Percentiles rank a stretch among this genome's conserved stretches.
Conservation (phyloP, 2,113 vertebrate genomes). For the Pardalotus punctatus region DNA sequence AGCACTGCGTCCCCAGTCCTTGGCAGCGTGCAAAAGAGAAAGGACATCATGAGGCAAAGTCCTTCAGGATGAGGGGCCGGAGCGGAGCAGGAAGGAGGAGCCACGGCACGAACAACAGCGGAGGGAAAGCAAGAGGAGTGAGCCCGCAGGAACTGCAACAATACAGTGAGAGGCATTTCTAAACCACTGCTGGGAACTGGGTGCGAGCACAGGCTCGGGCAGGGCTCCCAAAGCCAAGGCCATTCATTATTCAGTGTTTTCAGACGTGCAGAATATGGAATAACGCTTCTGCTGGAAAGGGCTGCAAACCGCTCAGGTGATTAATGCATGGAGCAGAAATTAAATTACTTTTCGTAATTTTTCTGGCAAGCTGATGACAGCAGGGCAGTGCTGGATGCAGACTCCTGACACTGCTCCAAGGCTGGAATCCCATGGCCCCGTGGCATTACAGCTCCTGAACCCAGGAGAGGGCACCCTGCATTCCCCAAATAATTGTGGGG, state of each 20-base stretch:
- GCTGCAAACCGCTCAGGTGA: background rate
- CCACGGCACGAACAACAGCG: background rate
- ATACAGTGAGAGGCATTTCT: background rate
- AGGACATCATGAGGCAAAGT: conserved; percentile 44
- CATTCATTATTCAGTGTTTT: background rate
- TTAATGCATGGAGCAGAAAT: background rate
- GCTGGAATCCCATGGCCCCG: fast-evolving
- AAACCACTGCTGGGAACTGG: background rate
- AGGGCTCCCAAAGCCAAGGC: background rate
- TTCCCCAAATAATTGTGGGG: background rate
- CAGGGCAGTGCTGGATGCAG: background rate
- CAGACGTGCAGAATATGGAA: background rate
- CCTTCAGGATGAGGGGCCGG: conserved; percentile 1
- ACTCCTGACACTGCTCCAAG: background rate
- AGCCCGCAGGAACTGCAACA: conserved; percentile 7
- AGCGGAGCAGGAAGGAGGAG: background rate
- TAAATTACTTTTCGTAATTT: background rate
- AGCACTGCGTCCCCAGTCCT: conserved; percentile 27
- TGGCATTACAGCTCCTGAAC: background rate
- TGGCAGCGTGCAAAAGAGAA: conserved; percentile 63
- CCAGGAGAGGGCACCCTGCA: background rate
- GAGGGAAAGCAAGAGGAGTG: background rate
- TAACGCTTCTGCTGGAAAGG: background rate
- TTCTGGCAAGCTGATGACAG: background rate
- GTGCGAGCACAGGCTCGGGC: background rate